Evolutionary conservation across 2,888 invertebrate genomes (phyloP).

Genomic region (Troides helena): DNA sequence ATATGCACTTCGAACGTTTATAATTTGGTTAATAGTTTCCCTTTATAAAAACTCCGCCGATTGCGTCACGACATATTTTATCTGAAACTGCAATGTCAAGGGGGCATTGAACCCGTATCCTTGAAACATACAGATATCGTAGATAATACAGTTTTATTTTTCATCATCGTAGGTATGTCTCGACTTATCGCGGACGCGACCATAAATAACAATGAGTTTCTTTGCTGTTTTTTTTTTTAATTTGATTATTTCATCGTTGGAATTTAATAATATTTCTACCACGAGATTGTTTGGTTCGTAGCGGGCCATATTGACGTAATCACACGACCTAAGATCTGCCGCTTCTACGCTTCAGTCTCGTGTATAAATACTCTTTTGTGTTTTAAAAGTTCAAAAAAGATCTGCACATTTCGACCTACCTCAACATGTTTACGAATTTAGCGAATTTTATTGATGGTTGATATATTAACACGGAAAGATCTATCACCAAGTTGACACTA

Average conservation of each 20-base stretch:
- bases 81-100: slow-evolving; percentile 63
- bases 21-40: slow-evolving; percentile 27
- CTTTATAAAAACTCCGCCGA: slow-evolving; percentile 32
- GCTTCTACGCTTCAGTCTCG: too few relatives aligned
- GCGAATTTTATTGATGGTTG: too few relatives aligned
- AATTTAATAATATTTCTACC: too few relatives aligned
- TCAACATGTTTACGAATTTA: too few relatives aligned
- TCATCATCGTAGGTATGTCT: slow-evolving; percentile 34
- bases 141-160: slow-evolving; percentile 50
- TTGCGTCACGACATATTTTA: slow-evolving; percentile 43
- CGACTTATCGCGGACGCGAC: slow-evolving; percentile 19
- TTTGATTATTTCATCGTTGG: neutral
- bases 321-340: too few relatives aligned
- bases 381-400: too few relatives aligned
- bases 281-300: too few relatives aligned
- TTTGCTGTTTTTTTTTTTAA: slow-evolving; percentile 21
- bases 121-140: slow-evolving; percentile 66
- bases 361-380: too few relatives aligned
- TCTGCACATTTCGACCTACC: too few relatives aligned
- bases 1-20: slow-evolving; percentile 6
- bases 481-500: too few relatives aligned
- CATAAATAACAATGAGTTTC: slow-evolving; percentile 14
- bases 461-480: too few relatives aligned
- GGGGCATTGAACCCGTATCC: slow-evolving; percentile 70
- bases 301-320: too few relatives aligned